A percentile compares a stretch with the other conserved stretches of the same genome.
Evolutionary conservation across 2,113 vertebrate genomes (phyloP).

Genomic region (Genyomyrus donnyi): DNA sequence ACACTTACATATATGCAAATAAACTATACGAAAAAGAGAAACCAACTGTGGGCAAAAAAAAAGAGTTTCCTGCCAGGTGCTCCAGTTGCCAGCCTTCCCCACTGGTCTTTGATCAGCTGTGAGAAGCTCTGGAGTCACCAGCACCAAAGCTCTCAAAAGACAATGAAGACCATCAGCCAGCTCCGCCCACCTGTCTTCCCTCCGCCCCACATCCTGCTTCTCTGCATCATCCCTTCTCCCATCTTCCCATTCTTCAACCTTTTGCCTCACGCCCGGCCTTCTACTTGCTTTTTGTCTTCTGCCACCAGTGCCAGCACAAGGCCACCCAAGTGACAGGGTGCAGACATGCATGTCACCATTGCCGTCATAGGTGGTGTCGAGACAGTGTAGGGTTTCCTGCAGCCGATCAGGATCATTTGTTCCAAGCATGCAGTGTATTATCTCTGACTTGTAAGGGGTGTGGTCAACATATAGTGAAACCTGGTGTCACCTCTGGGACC

Average conservation of each 20-base stretch:
- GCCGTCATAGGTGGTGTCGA: not conserved
- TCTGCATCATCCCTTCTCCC: not conserved
- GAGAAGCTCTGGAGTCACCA: not conserved
- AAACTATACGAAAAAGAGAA: not conserved
- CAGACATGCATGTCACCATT: not conserved
- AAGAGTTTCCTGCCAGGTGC: not conserved
- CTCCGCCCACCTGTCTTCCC: not conserved
- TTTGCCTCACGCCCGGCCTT: not conserved
- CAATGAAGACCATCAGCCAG: not conserved
- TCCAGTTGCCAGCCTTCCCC: not conserved
- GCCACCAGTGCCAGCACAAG: not conserved
- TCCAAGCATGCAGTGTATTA: not conserved
- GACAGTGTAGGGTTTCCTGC: not conserved
- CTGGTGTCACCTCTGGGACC: not conserved
- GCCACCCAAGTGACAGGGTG: not conserved
- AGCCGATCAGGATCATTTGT: not conserved
- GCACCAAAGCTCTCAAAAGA: not conserved
- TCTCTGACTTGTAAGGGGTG: not conserved
- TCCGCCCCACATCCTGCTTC: not conserved
- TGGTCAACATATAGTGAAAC: not conserved
- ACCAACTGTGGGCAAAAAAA: not conserved
- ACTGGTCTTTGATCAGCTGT: not conserved
- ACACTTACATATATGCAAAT: conserved; percentile 6
- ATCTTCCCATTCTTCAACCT: not conserved
- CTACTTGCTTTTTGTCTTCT: not conserved